Evolutionary conservation across 2,113 vertebrate species (phyloP).

Genomic region (Tenrec ecaudatus): DNA sequence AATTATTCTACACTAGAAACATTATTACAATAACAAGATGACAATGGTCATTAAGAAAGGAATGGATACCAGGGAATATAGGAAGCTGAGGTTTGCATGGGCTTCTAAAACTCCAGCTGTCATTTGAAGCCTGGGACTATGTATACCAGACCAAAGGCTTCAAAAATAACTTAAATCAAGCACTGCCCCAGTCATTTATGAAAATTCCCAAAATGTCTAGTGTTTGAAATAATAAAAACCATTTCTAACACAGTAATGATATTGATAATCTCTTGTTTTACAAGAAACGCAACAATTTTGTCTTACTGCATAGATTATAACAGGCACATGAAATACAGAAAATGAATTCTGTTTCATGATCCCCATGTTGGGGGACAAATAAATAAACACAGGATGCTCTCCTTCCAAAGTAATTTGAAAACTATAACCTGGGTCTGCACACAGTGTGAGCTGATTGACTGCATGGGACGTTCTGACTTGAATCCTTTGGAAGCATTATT

Average conservation of each 20-base stretch:
- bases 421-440: not conserved
- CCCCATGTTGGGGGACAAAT: constrained; percentile 45
- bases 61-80: not conserved
- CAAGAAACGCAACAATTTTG: constrained; percentile 9
- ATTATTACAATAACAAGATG: not conserved
- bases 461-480: constrained; percentile 15
- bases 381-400: constrained; percentile 53
- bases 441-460: constrained; percentile 22
- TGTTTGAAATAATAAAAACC: constrained; percentile 11
- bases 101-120: not conserved
- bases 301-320: constrained; percentile 36
- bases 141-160: not conserved
- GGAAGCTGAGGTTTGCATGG: not conserved
- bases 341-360: constrained; percentile 63
- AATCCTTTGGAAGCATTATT: constrained; percentile 16
- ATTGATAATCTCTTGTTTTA: constrained; percentile 51
- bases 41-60: not conserved
- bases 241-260: not conserved
- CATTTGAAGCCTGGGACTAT: not conserved
- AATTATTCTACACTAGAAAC: not conserved
- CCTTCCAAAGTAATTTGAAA: constrained; percentile 50
- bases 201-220: constrained; percentile 7
- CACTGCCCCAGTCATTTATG: not conserved
- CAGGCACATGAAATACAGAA: constrained; percentile 36
- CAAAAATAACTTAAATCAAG: not conserved